phyloP scores from a whole-genome alignment of 2,888 invertebrate species.

The Quadroppia sp. region DNA sequence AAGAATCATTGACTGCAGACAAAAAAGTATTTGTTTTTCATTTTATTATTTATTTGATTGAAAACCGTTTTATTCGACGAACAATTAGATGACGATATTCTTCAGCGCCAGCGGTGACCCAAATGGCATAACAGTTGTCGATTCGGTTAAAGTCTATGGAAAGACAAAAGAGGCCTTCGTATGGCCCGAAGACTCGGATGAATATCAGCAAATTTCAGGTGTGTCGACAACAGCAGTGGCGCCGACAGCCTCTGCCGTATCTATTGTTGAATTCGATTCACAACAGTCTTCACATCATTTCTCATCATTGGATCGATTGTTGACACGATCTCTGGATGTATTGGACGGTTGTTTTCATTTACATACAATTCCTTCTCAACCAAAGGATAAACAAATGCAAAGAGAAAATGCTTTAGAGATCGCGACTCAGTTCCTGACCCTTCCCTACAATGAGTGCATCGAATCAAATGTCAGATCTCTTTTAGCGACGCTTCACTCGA shows the following conservation, averaged over 20 bases:
- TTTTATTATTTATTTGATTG: neutral
- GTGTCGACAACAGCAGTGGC: neutral
- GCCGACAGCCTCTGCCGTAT: conserved; percentile 29
- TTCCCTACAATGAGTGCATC: conserved; percentile 67
- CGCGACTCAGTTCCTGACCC: conserved; percentile 63
- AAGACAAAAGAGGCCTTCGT: conserved; percentile 93
- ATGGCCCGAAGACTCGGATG: conserved; percentile 94
- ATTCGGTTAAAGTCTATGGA: conserved; percentile 86
- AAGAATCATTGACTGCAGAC: conserved; percentile 86
- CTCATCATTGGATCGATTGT: conserved; percentile 38
- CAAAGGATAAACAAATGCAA: conserved; percentile 11
- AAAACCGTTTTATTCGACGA: neutral
- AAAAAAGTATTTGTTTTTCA: conserved; percentile 70
- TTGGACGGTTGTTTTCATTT: conserved; percentile 64
- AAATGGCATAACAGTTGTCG: conserved; percentile 83
- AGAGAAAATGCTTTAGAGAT: conserved; percentile 60
- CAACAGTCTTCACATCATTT: neutral
- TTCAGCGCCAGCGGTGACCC: conserved; percentile 57
- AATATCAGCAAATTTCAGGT: conserved; percentile 54
- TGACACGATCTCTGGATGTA: conserved; percentile 60
- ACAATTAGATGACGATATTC: conserved; percentile 45
- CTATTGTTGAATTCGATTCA: conserved; percentile 19
- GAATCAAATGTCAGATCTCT: conserved; percentile 76
- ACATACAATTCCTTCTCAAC: conserved; percentile 19
- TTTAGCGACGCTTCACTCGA: conserved; percentile 71